Evolutionary conservation across 1,140 invertebrate species (phyloP), one percentile per base, ranked within the genome.

Genomic region (Mycetomoellerius zeteki): DNA sequence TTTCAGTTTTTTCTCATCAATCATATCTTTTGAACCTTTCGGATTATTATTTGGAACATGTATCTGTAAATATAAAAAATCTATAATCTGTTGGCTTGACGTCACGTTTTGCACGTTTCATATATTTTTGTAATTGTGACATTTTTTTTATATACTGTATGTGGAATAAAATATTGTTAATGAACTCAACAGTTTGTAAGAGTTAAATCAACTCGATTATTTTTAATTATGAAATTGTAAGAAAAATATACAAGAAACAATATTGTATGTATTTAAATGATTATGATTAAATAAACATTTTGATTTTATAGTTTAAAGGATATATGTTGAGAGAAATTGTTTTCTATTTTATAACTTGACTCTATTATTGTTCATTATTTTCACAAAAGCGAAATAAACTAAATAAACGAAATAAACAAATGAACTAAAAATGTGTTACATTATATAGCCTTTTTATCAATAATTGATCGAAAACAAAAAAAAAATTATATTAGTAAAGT

Each of bases 131-230:
- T 24, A 54, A 52, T 21, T 86, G n/a, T 47, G 21, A 78, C 47
- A 56, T 27, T 62, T 58, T 75, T 37, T 43, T 56, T 86, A 54
- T 67, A 81, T 58, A 21, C 21, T 50, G 14, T 43, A 47, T 58
- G 19, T 81, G 52, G 21, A 65, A 81, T 81, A 81, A 69, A 81
- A 80, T 50, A 50, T 65, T 1, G 10, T 67, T 7, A 64, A 27
- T 33, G 4, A 64, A 47, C 1, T 65, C 1, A 16, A 21, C 0
- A 43, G 10, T 7, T 85, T 16, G 4, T 60, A 37, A 50, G 19
- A 81, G 16, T 52, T 65, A 6, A 69, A 21, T 69, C 5, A n/a
- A 60, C 2, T 60, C 6, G 24, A 72, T 21, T n/a, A 21, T 10
- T n/a, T 7, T 27, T 7, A 85, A 2, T 65, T 24, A 43, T 65